A percentile compares a stretch with the other conserved stretches of the same genome.
Conservation (phyloP, 2,888 invertebrate genomes). For the Tanytarsus gracilentus region DNA sequence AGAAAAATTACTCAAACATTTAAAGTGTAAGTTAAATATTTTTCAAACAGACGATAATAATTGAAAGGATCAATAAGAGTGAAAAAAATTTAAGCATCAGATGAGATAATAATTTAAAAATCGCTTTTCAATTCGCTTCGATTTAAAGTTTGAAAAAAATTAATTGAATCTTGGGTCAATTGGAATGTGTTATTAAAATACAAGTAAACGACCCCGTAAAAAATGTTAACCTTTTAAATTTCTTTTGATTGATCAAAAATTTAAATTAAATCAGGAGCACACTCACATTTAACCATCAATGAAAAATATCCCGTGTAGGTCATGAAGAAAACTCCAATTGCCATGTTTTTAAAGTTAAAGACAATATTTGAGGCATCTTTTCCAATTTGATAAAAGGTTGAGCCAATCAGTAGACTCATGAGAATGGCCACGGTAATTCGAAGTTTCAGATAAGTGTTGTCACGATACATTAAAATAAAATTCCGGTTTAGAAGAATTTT, state of each 20-base stretch:
- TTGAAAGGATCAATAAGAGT: too few species aligned
- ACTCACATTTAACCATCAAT: constrained; percentile 15
- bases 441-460: neutral
- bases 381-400: neutral
- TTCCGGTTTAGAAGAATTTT: neutral
- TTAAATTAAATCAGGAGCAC: neutral
- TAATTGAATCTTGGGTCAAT: too few species aligned
- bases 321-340: neutral
- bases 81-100: too few species aligned
- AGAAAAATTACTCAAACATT: neutral
- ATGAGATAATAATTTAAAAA: too few species aligned
- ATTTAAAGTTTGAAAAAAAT: too few species aligned
- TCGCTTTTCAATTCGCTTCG: too few species aligned
- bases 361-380: neutral
- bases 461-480: constrained; percentile 28
- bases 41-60: too few species aligned
- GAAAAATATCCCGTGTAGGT: neutral
- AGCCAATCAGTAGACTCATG: neutral
- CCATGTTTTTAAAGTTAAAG: neutral
- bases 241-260: neutral
- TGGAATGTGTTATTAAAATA: too few species aligned
- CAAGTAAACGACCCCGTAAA: too few species aligned
- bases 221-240: neutral
- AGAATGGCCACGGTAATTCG: neutral
- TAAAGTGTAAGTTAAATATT: neutral